Base-by-base conservation (phyloP, 2,888 invertebrate genomes). In the Nomada ruficornis region DNA sequence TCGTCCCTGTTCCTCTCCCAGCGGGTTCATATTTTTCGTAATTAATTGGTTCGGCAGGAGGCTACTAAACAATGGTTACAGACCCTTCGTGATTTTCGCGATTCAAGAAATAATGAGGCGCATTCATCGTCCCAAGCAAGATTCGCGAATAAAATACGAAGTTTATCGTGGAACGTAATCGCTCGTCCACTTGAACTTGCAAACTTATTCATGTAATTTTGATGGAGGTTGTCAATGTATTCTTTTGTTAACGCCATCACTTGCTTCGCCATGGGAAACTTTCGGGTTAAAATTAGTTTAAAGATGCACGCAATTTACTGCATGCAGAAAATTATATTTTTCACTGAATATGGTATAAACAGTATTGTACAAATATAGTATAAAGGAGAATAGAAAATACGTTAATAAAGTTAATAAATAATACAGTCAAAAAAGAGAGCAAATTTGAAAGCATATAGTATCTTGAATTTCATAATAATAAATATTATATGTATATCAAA, bases 21-120 rank as follows among this genome's bases (percentile, higher is more conserved):
- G 13, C 44, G 13, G 67, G 72, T 72, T 72, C 68, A 80, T 80
- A 72, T 80, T 80, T 79, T 68, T 72, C 80, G 44, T 79, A 80
- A 80, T 80, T 80, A 80, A 80, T 80, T 80, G 72, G 62, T 72
- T 55, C 42, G 67, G 29, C 13, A 36, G 44, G 29, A 26, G 65
- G 10, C 50, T 68, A 44, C 62, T 72, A 80, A 79, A 79, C 80
- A 80, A 80, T 82, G 57, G 75, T 44, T 60, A 63, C 50, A 20
- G 18, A 26, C 42, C 52, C 50, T 64, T 50, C 62, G 68, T 52
- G 64, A 59, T 75, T 83, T 64, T 68, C 57, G 9, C 55, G 42
- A 36, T 63, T 80, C 67, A 52, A 36, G 55, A 50, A 80, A 71
- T 63, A 80, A 80, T 36, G 50, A 72, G 52, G 7, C 42, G 63